Evolutionary conservation across 2,888 invertebrate species (phyloP).

Genomic region (Cryptophagus acutangulus): DNA sequence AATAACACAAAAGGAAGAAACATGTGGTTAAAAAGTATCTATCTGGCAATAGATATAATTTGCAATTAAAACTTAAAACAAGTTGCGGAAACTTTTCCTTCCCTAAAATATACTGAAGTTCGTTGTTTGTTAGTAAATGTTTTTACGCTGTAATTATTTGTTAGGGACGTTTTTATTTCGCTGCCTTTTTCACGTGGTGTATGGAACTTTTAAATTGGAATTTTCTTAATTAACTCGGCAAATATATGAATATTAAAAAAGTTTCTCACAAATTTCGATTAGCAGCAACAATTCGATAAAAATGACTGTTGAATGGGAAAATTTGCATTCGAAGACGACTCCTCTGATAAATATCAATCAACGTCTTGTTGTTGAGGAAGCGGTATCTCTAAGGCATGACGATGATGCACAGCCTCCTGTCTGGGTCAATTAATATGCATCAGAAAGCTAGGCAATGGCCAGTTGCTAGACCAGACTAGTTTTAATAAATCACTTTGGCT

Average conservation of each 20-base stretch:
- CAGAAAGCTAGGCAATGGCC: slow-evolving; percentile 16
- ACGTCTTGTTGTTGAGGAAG: slow-evolving; percentile 21
- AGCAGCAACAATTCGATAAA: too few species aligned
- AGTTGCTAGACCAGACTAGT: slow-evolving; percentile 19
- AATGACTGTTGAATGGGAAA: too few species aligned
- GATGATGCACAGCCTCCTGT: slow-evolving; percentile 30
- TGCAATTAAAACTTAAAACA: slow-evolving; percentile 20
- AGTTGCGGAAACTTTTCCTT: slow-evolving; percentile 12
- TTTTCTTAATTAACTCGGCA: slow-evolving; percentile 3
- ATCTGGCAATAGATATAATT: slow-evolving; percentile 1
- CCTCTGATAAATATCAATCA: slow-evolving; percentile 30
- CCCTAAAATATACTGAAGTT: slow-evolving; percentile 13
- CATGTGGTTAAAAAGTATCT: slow-evolving; percentile 1
- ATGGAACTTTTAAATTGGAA: slow-evolving; percentile 1
- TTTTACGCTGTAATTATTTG: slow-evolving; percentile 12
- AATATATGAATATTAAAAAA: slow-evolving; percentile 5
- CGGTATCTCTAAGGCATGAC: slow-evolving; percentile 21
- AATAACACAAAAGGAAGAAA: too few species aligned
- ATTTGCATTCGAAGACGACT: too few species aligned
- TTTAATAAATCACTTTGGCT: slow-evolving; percentile 29
- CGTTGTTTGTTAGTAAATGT: slow-evolving; percentile 11
- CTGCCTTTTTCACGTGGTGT: slow-evolving; percentile 8
- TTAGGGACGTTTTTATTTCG: slow-evolving; percentile 7
- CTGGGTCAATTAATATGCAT: slow-evolving; percentile 29
- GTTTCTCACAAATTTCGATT: too few species aligned